Evolutionary conservation across 2,888 invertebrate genomes (phyloP), one percentile per base, ranked within the genome.

Genomic region (Drosophila buzzatii): DNA sequence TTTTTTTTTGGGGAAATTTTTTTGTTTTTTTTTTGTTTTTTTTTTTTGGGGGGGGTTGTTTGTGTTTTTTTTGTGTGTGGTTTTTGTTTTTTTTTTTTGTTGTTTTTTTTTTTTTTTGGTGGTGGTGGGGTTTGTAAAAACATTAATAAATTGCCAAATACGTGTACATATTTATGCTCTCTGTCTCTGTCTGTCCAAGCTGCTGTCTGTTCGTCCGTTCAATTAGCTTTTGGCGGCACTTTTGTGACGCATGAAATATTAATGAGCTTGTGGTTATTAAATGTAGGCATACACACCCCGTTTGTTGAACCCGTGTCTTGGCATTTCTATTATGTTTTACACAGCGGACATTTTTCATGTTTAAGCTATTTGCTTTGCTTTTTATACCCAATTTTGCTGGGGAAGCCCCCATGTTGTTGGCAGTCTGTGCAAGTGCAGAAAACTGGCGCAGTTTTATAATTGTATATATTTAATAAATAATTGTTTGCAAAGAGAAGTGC

Each of bases 241-340:
- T 61, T 61, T 61, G 52, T 33, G 42, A 63, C 35, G 45, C 55
- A 53, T 45, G 39, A 58, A 70, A 58, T 62, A 60, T 70, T 56
- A 76, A 79, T 64, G 76, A 61, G 73, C 18, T 63, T 51, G 49
- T 23, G 60, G 42, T 31, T 56, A 51, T 65, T 65, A 61, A 55
- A 47, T 77, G 69, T 62, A 33, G 33, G n/a, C 33, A 23, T 42
- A 79, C 77, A 79, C 73, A 70, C 81, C 81, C 67, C 58, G 69
- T 81, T 73, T 77, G 70, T 81, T 81, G 73, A 79, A 79, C 77
- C 55, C 76, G 20, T 12, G 52, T 44, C 49, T 64, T 49, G 53
- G 65, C 75, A 75, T 74, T 67, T 42, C 39, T 60, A 51, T 58
- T 65, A 59, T 71, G 35, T 41, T 31, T 73, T 63, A 41, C 37